phyloP scores from a whole-genome alignment of 2,113 vertebrate genomes.

The Sinocyclocheilus maitianheensis region DNA sequence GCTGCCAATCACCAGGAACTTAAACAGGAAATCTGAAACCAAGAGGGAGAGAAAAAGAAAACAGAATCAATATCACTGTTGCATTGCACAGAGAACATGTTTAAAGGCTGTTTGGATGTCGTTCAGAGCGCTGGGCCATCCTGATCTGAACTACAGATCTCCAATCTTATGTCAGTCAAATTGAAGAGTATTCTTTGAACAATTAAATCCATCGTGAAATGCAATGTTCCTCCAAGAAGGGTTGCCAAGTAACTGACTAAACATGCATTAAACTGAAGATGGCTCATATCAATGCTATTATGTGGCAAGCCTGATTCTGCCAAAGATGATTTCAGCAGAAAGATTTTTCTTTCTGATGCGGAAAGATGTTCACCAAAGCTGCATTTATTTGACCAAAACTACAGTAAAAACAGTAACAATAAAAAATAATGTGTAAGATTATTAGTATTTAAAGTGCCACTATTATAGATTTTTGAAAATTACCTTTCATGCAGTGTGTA shows the following conservation, averaged over 20 bases:
- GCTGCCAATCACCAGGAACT: constrained; percentile 71
- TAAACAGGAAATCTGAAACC: constrained; percentile 87
- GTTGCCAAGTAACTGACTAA: not conserved
- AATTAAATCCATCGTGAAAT: not conserved
- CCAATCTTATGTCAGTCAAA: not conserved
- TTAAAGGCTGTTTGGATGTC: not conserved
- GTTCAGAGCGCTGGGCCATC: not conserved
- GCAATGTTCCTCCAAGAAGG: not conserved
- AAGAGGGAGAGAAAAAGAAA: constrained; percentile 35
- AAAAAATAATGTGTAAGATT: no score
- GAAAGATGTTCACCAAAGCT: not conserved
- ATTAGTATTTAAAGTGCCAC: no score
- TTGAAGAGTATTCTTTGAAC: not conserved
- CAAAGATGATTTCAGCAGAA: not conserved
- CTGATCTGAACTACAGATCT: not conserved
- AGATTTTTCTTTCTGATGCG: no score
- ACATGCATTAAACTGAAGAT: not conserved
- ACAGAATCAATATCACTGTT: constrained; percentile 39
- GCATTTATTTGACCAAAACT: not conserved
- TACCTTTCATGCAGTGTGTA: no score
- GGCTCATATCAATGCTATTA: not conserved
- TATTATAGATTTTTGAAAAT: no score
- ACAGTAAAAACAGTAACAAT: no score
- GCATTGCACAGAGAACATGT: not conserved
- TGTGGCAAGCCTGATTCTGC: not conserved